These are phyloP conservation scores for Orussus abietinus DNA, from an alignment of 1,140 invertebrate species.

Conservation along the genomic window DNA sequence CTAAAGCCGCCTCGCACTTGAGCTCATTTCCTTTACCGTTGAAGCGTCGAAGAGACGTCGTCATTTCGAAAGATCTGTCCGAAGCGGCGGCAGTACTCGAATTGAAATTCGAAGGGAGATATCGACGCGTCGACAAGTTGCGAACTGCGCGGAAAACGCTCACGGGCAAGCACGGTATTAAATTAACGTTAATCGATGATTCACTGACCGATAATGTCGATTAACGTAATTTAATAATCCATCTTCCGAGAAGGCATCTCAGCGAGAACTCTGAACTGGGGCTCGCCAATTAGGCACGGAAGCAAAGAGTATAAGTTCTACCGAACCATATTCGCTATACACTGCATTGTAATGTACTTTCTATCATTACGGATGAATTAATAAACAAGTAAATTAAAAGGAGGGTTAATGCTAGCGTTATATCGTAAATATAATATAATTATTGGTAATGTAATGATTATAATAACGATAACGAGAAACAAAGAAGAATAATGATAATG, in stretches of 20 bases:
- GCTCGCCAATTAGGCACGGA: conserved; percentile 2
- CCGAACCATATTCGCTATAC: conserved; percentile 36
- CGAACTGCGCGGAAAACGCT: no score
- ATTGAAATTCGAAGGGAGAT: no score
- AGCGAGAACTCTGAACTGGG: background rate
- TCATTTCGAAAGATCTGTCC: no score
- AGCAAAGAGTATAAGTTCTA: conserved; percentile 12
- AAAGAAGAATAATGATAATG: conserved; percentile 31
- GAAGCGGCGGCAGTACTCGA: no score
- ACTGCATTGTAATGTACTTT: conserved; percentile 43
- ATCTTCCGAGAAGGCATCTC: background rate
- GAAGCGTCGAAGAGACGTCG: no score
- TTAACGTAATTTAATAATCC: no score
- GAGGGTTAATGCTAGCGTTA: conserved; percentile 49
- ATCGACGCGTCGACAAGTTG: no score
- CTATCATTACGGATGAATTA: conserved; percentile 40
- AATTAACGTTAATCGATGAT: no score
- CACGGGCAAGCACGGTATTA: no score
- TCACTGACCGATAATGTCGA: no score
- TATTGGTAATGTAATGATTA: conserved; percentile 50
- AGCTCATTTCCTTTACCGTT: no score
- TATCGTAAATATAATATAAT: conserved; percentile 53
- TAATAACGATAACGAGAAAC: conserved; percentile 44
- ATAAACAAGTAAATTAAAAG: conserved; percentile 36
- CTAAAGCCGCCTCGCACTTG: no score